These are phyloP conservation scores for Anoplius nigerrimus DNA, from an alignment of 2,888 invertebrate genomes.

Conservation along the genomic window DNA sequence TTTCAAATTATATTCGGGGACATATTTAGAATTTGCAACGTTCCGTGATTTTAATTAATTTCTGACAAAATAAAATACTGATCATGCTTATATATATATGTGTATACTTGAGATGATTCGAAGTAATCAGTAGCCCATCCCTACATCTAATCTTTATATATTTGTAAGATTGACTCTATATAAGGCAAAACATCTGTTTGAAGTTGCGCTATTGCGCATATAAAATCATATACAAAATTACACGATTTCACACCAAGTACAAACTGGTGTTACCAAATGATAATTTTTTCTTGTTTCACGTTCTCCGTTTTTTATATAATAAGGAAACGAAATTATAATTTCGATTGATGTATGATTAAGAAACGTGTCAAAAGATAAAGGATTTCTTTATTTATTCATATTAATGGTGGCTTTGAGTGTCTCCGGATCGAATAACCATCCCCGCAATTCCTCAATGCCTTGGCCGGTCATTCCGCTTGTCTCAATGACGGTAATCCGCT, in stretches of 20 bases:
- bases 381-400: constrained; percentile 36
- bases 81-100: no score
- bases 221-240: no score
- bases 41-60: no score
- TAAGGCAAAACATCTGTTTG: constrained; percentile 39
- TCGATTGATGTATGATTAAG: no score
- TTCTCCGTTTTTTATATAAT: constrained; percentile 16
- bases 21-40: no score
- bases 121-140: no score
- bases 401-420: constrained; percentile 49
- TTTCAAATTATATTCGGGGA: no score
- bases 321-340: constrained; percentile 35
- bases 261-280: no score
- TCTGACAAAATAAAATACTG: no score
- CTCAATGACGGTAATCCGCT: constrained; percentile 83
- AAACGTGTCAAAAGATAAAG: background rate
- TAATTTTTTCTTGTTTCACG: background rate
- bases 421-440: constrained; percentile 77
- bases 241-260: background rate
- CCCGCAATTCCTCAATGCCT: constrained; percentile 82
- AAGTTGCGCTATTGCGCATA: constrained; percentile 19
- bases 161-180: constrained; percentile 58
- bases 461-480: constrained; percentile 84
- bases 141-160: constrained; percentile 47
- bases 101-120: no score